These are phyloP conservation scores for Antheraea yamamai DNA, from an alignment of 2,888 invertebrate species.

Conservation along the genomic window DNA sequence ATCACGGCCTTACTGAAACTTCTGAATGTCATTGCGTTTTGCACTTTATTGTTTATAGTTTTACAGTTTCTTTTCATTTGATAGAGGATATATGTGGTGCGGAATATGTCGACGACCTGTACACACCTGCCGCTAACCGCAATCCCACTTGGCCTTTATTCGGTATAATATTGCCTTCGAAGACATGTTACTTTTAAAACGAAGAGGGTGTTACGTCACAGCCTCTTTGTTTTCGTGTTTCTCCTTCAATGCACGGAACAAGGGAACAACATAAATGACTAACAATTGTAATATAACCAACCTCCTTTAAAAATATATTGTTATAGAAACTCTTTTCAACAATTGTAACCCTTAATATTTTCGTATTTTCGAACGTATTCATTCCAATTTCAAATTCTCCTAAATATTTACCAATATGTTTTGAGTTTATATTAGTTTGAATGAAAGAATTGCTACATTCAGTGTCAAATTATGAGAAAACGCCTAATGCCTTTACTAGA, in stretches of 20 bases:
- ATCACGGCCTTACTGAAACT: constrained; percentile 21
- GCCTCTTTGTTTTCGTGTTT: background rate
- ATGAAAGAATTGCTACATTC: no score
- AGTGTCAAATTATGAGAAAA: no score
- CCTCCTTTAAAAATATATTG: background rate
- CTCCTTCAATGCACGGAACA: background rate
- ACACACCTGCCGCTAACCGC: constrained; percentile 62
- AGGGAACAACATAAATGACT: background rate
- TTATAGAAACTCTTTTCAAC: background rate
- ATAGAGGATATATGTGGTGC: constrained; percentile 42
- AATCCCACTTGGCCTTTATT: constrained; percentile 43
- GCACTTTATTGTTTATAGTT: constrained; percentile 7
- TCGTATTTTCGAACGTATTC: no score
- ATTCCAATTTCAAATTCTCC: no score
- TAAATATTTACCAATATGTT: no score
- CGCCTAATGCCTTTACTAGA: no score
- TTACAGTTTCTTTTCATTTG: constrained; percentile 31
- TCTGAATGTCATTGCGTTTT: constrained; percentile 19
- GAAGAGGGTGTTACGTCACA: background rate
- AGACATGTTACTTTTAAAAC: constrained; percentile 8
- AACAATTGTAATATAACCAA: background rate
- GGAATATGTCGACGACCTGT: constrained; percentile 65
- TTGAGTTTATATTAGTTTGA: no score
- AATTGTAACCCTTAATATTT: no score
- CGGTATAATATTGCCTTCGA: constrained; percentile 18